Base-by-base conservation (phyloP, 2,113 vertebrate species). In the western clawed frog (Xenopus tropicalis) region DNA sequence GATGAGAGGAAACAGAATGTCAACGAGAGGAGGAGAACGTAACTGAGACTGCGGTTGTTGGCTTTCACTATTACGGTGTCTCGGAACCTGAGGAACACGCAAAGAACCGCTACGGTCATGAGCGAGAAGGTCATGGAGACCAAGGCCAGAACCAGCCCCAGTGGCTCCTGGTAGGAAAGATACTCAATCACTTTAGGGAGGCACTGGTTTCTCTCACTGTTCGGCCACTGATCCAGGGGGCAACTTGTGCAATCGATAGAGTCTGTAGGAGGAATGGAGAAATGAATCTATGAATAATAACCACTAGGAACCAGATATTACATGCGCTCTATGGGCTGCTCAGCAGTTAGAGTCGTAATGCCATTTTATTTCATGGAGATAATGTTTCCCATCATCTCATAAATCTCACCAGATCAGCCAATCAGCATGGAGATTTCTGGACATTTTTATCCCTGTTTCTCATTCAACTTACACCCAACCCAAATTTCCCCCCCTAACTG, bases 41-140 rank as follows among this genome's bases (percentile, higher is more conserved):
- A 79, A 14, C 72, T 75, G 14, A 79, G 67, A 12, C 43, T 42
- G 3, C 59, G 57, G 56, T 79, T 79, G 29, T 77, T 77, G 8
- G 71, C 71, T 73, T 66, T 73, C 3, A 72, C 71, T 42, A 73
- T 42, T 2, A 52, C 16, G 5, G 73, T 73, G 12, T 65, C 21
- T 16, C 37, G n/a, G 20, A 66, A 73, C 29, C n/a, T 65, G 14
- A 73, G 1, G 10, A 44, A 73, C 25, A 73, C n/a, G 2, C 12
- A 13, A 10, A 73, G 20, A 1, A 73, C 21, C 48, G 44, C 48
- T 14, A 66, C 19, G 10, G 62, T 57, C n/a, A 54, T 24, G 20
- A 66, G 10, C 3, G 20, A 65, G 37, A 58, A 73, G 20, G 20
- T 10, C 11, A 65, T 20, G 21, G 65, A 61, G 43, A 61, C 54